Evolutionary conservation across 2,113 vertebrate species (phyloP).

Genomic region (Eidolon helvum): DNA sequence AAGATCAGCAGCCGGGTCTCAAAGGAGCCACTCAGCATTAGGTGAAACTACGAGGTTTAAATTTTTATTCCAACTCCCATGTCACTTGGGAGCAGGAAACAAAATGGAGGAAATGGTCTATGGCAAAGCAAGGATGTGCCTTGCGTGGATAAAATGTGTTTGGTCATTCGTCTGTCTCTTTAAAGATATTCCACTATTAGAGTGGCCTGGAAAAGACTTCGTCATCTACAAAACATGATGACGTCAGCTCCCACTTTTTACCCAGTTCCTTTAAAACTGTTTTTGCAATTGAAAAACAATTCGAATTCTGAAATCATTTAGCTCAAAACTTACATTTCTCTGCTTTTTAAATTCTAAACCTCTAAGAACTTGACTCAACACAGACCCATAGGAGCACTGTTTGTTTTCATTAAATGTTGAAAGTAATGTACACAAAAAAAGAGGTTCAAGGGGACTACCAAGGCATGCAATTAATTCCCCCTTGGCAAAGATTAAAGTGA

Average conservation of each 20-base stretch:
- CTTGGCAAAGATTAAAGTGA: background rate
- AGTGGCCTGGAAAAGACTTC: background rate
- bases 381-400: background rate
- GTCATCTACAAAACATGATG: background rate
- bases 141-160: background rate
- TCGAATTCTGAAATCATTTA: background rate
- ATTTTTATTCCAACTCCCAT: background rate
- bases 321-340: background rate
- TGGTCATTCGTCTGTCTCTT: background rate
- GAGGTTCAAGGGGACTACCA: background rate
- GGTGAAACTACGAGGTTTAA: background rate
- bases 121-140: background rate
- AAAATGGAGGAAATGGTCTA: background rate
- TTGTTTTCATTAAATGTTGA: background rate
- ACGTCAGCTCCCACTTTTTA: background rate
- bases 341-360: slow-evolving; percentile 14
- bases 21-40: background rate
- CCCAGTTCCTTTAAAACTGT: background rate
- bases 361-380: background rate
- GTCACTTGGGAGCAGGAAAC: background rate
- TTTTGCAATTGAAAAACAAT: slow-evolving; percentile 15
- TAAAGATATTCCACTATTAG: background rate
- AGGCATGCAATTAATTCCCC: background rate
- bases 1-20: background rate
- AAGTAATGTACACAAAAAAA: background rate